Conservation (phyloP, 2,888 invertebrate species). For the Polydrusus pterygomalis region DNA sequence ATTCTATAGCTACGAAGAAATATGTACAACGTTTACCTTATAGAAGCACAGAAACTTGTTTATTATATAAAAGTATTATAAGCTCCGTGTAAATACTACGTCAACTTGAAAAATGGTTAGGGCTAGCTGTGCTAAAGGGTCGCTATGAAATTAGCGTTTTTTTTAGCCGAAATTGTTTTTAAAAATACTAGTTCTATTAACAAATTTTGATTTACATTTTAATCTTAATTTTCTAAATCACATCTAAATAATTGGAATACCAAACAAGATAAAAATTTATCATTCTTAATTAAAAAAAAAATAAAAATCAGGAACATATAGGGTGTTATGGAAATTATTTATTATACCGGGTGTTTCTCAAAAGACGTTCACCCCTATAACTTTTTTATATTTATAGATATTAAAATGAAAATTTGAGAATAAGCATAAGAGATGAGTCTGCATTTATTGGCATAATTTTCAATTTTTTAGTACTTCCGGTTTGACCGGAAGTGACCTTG, state of each 20-base stretch:
- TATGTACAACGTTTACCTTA: slow-evolving; percentile 22
- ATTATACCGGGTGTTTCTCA: too few relatives aligned
- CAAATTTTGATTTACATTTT: neutral
- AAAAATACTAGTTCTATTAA: neutral
- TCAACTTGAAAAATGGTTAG: slow-evolving; percentile 1
- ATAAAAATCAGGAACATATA: slow-evolving; percentile 6
- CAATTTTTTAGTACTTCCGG: too few relatives aligned
- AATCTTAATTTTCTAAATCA: slow-evolving; percentile 21
- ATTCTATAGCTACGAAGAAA: slow-evolving; percentile 6
- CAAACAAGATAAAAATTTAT: neutral
- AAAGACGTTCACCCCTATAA: too few relatives aligned
- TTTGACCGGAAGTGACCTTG: too few relatives aligned
- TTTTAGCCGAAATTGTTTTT: slow-evolving; percentile 3
- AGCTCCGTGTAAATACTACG: slow-evolving; percentile 6
- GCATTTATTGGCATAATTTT: too few relatives aligned
- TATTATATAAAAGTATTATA: slow-evolving; percentile 15
- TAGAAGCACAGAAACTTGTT: slow-evolving; percentile 20
- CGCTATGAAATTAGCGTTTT: neutral
- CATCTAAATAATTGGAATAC: slow-evolving; percentile 11
- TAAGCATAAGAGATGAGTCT: too few relatives aligned
- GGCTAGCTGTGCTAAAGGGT: neutral
- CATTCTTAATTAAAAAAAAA: neutral
- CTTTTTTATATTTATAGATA: too few relatives aligned
- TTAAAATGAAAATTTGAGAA: too few relatives aligned
- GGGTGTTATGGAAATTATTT: neutral